A percentile compares a stretch with the other conserved stretches of the same genome.
phyloP scores from a whole-genome alignment of 64 coral and sea anemone species.

The Cladopsammia gracilis region DNA sequence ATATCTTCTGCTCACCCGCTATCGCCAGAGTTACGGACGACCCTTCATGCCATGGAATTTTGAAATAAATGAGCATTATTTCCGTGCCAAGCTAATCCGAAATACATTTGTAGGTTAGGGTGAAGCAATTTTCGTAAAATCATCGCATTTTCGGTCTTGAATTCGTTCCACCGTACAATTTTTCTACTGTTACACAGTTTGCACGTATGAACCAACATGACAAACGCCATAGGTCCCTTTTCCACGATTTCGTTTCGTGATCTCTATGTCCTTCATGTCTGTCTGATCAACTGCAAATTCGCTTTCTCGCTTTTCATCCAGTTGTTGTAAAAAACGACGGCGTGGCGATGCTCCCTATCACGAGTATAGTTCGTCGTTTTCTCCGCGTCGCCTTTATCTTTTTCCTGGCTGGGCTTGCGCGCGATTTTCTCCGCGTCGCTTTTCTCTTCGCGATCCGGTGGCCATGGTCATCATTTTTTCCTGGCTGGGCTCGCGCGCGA shows the following conservation, averaged over 20 bases:
- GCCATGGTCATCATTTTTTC: too few species aligned
- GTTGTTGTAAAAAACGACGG: conserved; percentile 35
- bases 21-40: conserved; percentile 9
- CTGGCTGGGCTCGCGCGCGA: too few species aligned
- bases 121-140: conserved; percentile 35
- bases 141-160: conserved; percentile 18
- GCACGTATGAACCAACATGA: conserved; percentile 18
- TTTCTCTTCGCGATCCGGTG: too few species aligned
- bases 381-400: too few species aligned
- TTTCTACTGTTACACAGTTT: conserved; percentile 29
- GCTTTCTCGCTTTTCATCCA: conserved; percentile 50
- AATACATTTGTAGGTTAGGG: conserved; percentile 34
- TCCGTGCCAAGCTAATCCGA: conserved; percentile 37
- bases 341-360: not conserved
- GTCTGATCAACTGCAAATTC: not conserved
- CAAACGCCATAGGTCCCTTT: conserved; percentile 41
- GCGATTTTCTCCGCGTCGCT: too few species aligned
- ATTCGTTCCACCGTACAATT: conserved; percentile 37
- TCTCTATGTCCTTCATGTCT: conserved; percentile 10
- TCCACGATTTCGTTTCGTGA: conserved; percentile 31
- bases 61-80: conserved; percentile 45
- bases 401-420: too few species aligned
- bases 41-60: conserved; percentile 39
- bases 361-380: too few species aligned
- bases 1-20: not conserved